phyloP scores from a whole-genome alignment of 2,113 vertebrate genomes.

The Puma concolor region DNA sequence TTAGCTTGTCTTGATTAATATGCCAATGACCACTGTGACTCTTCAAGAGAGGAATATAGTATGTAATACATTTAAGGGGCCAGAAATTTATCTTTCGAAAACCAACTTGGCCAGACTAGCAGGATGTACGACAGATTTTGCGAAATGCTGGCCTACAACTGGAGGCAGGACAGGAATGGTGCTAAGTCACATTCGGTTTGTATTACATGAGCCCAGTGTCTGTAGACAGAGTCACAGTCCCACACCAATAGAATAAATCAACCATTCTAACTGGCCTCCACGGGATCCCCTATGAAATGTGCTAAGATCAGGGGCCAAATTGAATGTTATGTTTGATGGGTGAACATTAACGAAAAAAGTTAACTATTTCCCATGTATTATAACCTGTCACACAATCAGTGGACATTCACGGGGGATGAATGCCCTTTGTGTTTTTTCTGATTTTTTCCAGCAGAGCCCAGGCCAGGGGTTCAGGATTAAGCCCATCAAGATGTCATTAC shows the following conservation, averaged over 20 bases:
- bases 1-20: background rate
- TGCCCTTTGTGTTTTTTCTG: background rate
- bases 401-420: background rate
- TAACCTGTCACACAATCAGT: background rate
- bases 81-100: conserved; percentile 30
- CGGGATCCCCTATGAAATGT: background rate
- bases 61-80: background rate
- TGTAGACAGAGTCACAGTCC: background rate
- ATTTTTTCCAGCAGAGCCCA: conserved; percentile 10
- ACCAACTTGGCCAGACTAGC: background rate
- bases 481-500: background rate
- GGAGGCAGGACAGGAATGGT: background rate
- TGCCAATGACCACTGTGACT: background rate
- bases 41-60: conserved; percentile 7
- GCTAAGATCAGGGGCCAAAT: conserved; percentile 4
- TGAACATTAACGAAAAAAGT: conserved; percentile 19
- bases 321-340: background rate
- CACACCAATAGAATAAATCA: background rate
- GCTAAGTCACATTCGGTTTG: background rate
- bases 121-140: background rate
- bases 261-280: background rate
- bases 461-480: conserved; percentile 27
- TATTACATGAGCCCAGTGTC: background rate
- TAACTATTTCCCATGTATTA: conserved; percentile 25
- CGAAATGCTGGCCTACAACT: background rate